These are phyloP conservation scores for Holothuria glaberrima DNA, from an alignment of 35 echinoderm and acorn worm species.

Conservation along the genomic window DNA sequence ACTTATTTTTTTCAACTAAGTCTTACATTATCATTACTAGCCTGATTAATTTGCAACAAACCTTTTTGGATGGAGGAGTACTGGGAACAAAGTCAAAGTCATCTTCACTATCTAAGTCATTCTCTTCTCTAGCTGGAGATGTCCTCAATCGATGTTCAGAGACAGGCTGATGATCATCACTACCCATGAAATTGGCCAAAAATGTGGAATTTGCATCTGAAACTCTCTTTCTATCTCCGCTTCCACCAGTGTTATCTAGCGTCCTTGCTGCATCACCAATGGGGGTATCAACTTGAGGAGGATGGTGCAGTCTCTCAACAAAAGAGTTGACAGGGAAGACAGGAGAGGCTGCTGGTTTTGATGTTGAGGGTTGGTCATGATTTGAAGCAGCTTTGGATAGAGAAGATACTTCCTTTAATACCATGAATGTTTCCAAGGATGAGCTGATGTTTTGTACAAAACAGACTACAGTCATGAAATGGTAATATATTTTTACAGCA, in stretches of 20 bases:
- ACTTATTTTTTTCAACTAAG: too few relatives aligned
- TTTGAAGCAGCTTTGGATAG: not conserved
- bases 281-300: slow-evolving; percentile 8
- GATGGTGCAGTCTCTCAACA: slow-evolving; percentile 27
- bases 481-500: too few relatives aligned
- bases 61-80: slow-evolving; percentile 93
- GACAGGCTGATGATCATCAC: slow-evolving; percentile 36
- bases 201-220: slow-evolving; percentile 43
- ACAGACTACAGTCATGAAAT: too few relatives aligned
- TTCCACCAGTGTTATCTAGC: not conserved
- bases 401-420: too few relatives aligned
- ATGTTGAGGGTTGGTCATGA: not conserved
- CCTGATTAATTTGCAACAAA: too few relatives aligned
- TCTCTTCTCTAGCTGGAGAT: slow-evolving; percentile 15
- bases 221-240: not conserved
- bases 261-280: not conserved
- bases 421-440: too few relatives aligned
- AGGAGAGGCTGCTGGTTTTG: slow-evolving; percentile 48
- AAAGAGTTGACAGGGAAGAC: slow-evolving; percentile 53
- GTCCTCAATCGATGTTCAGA: slow-evolving; percentile 20
- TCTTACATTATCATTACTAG: too few relatives aligned
- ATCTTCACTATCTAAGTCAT: slow-evolving; percentile 63
- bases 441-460: too few relatives aligned
- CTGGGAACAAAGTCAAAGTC: slow-evolving; percentile 79
- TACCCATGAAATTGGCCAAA: slow-evolving; percentile 52